A percentile compares a stretch with the other conserved stretches of the same genome.
Evolutionary conservation across 2,888 invertebrate species (phyloP).

Genomic region (Diploptera punctata): DNA sequence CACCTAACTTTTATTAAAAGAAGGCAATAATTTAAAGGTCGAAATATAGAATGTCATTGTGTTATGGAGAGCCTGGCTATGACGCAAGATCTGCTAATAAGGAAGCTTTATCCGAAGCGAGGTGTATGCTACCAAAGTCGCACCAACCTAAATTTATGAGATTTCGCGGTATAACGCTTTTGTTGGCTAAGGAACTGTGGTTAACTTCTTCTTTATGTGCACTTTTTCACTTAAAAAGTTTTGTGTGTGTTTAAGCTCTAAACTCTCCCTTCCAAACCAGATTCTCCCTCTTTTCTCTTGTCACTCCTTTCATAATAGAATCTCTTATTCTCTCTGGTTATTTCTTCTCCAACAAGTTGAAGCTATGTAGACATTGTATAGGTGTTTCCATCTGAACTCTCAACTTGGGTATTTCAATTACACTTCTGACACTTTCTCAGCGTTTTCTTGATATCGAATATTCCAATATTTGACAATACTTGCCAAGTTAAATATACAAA

Average conservation of each 20-base stretch:
- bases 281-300: background rate
- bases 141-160: background rate
- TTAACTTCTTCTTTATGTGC: slow-evolving; percentile 20
- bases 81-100: background rate
- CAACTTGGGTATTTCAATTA: too few relatives aligned
- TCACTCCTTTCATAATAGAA: background rate
- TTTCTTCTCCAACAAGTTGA: slow-evolving; percentile 23
- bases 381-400: slow-evolving; percentile 33
- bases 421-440: too few relatives aligned
- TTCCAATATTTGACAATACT: too few relatives aligned
- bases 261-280: background rate
- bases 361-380: slow-evolving; percentile 31
- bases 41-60: too few relatives aligned
- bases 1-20: too few relatives aligned
- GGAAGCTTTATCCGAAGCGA: background rate
- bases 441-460: too few relatives aligned
- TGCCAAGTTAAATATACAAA: too few relatives aligned
- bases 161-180: background rate
- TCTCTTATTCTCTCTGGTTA: background rate
- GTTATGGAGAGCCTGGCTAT: too few relatives aligned
- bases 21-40: too few relatives aligned
- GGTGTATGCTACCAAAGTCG: background rate
- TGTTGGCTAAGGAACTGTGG: background rate
- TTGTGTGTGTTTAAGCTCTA: background rate
- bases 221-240: slow-evolving; percentile 19